phyloP scores from a whole-genome alignment of 2,113 vertebrate species.

The Accipiter cooperii region DNA sequence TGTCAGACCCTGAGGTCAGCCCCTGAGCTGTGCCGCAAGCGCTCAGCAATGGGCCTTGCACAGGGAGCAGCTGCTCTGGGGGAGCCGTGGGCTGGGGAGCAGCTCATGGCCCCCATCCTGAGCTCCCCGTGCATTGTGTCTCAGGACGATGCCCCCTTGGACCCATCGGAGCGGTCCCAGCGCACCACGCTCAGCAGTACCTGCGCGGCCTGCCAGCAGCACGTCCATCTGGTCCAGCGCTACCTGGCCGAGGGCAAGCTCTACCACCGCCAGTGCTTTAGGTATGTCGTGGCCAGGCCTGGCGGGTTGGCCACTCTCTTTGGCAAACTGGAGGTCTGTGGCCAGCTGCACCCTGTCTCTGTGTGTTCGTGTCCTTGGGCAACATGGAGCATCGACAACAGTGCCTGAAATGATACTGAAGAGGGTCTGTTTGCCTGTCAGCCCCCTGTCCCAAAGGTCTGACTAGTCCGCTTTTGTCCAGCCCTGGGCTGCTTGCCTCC shows the following conservation, averaged over 20 bases:
- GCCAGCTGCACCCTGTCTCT: background rate
- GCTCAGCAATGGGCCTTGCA: rapidly evolving
- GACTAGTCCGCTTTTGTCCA: background rate
- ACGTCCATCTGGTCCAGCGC: constrained; percentile 95
- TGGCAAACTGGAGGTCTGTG: background rate
- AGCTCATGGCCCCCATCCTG: background rate
- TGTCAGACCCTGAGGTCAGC: background rate
- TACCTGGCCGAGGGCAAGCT: constrained; percentile 88
- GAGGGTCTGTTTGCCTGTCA: background rate
- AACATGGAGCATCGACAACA: rapidly evolving
- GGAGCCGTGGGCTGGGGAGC: background rate
- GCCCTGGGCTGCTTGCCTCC: background rate
- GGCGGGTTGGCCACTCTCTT: background rate
- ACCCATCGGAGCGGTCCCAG: background rate
- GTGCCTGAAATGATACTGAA: background rate
- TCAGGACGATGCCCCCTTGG: background rate
- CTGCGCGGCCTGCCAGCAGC: constrained; percentile 84
- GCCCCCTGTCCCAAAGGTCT: background rate
- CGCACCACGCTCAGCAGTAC: constrained; percentile 78
- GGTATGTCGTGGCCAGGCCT: constrained; percentile 57
- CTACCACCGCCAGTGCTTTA: constrained; percentile 97
- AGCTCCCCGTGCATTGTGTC: background rate
- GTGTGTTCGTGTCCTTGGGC: background rate
- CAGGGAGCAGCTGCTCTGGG: background rate
- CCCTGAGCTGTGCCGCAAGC: background rate